Conservation (phyloP, 2,113 vertebrate species). For the Leptobrachium ailaonicum region DNA sequence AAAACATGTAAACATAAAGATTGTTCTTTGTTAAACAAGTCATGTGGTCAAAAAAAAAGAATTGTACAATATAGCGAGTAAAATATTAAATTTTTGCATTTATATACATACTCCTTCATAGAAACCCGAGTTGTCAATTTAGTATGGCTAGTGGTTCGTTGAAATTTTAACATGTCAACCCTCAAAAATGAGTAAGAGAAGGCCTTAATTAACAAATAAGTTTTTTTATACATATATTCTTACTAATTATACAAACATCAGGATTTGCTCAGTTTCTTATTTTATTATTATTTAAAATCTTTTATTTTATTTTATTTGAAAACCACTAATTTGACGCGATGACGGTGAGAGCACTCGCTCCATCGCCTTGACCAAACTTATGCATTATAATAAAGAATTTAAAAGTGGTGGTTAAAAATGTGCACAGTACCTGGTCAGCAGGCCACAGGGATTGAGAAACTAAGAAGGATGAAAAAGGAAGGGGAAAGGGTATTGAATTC, state of each 20-base stretch:
- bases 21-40: constrained; percentile 17
- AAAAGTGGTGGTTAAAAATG: background rate
- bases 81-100: background rate
- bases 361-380: background rate
- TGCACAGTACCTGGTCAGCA: constrained; percentile 28
- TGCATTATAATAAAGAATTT: background rate
- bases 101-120: background rate
- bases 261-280: background rate
- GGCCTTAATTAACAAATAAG: too few relatives aligned
- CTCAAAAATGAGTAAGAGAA: too few relatives aligned
- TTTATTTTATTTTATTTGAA: background rate
- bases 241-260: too few relatives aligned
- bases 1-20: constrained; percentile 32
- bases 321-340: too few relatives aligned
- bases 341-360: too few relatives aligned
- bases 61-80: constrained; percentile 18
- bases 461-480: background rate
- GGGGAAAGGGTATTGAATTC: background rate
- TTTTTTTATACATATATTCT: too few relatives aligned
- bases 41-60: constrained; percentile 25
- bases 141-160: constrained; percentile 3
- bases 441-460: background rate
- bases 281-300: background rate
- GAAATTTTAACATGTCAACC: background rate
- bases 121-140: background rate